A percentile compares a stretch with the other conserved stretches of the same genome.
Conservation (phyloP, 2,888 invertebrate species). For the Melieria omissa region DNA sequence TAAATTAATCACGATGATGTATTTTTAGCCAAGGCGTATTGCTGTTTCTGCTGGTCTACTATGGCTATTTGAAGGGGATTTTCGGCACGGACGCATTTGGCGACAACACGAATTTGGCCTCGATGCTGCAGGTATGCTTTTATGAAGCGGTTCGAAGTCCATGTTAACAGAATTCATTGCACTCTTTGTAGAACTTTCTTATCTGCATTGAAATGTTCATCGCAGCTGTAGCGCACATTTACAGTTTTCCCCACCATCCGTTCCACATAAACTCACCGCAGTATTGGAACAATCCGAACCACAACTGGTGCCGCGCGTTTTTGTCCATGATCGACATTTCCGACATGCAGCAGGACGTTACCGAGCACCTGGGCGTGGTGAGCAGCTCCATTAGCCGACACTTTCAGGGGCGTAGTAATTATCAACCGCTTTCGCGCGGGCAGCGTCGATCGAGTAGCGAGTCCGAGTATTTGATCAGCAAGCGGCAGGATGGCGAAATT, state of each 20-base stretch:
- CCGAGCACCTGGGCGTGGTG: conserved; percentile 92
- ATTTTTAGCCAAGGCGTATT: conserved; percentile 88
- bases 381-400: conserved; percentile 82
- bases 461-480: conserved; percentile 63
- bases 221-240: conserved; percentile 95
- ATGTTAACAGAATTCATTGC: conserved; percentile 6
- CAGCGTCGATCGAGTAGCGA: conserved; percentile 72
- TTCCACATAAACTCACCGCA: conserved; percentile 74
- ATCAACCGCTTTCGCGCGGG: conserved; percentile 77
- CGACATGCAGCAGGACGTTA: conserved; percentile 91
- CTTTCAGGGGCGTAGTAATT: conserved; percentile 80
- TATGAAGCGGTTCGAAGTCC: neutral
- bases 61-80: conserved; percentile 81
- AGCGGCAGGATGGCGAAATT: conserved; percentile 49
- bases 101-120: conserved; percentile 79
- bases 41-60: conserved; percentile 87
- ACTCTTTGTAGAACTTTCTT: conserved; percentile 82
- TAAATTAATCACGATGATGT: conserved; percentile 35
- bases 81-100: conserved; percentile 77
- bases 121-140: conserved; percentile 78
- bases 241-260: conserved; percentile 93
- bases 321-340: conserved; percentile 97
- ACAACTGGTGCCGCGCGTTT: conserved; percentile 80
- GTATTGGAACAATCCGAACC: conserved; percentile 67
- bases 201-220: conserved; percentile 99